Base-by-base conservation (phyloP, 2,797 vertebrate species). In the Adrianichthys oophorus region DNA sequence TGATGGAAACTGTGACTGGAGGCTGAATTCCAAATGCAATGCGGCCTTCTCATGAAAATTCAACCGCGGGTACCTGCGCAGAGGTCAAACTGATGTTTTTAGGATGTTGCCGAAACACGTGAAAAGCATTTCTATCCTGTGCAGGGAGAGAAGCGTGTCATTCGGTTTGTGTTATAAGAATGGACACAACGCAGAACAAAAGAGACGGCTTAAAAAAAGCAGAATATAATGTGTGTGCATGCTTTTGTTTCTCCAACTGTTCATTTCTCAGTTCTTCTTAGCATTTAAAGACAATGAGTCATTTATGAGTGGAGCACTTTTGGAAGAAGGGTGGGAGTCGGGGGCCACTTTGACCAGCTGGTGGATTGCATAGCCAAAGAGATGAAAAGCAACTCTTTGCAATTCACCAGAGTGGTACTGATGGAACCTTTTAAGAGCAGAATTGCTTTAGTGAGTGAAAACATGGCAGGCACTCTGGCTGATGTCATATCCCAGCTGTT, bases 401-500 rank as follows among this genome's bases (percentile, higher is more conserved):
- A 59, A 82, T 89, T 90, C 80, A 87, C 90, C 90, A 60, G 85
- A 86, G 90, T 83, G 61, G 85, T 68, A 91, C 85, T 88, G 85
- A 93, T 92, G 86, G 84, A 94, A 87, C 90, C 92, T 93, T 93
- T 94, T 93, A 94, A 93, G 92, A 87, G 78, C 5, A n/a, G 86
- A 87, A 91, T 90, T 83, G 85, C 83, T 90, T 82, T 85, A 78
- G 75, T 70, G 90, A 91, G 88, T 89, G 88, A 92, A 91, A 91
- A 92, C 89, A 91, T 71, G 79, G 89, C 90, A 86, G 85, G 70
- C 80, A 90, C 48, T 70, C 71, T 49, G 84, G 91, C 90, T 93
- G 90, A 92, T 92, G 92, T 93, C 91, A 90, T 90, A 87, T 88
- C 86, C 91, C 91, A 93, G 93, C 91, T 93, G 93, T 90, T 94